Base-by-base conservation (phyloP, 2,113 vertebrate species). In the Ornithorhynchus anatinus region DNA sequence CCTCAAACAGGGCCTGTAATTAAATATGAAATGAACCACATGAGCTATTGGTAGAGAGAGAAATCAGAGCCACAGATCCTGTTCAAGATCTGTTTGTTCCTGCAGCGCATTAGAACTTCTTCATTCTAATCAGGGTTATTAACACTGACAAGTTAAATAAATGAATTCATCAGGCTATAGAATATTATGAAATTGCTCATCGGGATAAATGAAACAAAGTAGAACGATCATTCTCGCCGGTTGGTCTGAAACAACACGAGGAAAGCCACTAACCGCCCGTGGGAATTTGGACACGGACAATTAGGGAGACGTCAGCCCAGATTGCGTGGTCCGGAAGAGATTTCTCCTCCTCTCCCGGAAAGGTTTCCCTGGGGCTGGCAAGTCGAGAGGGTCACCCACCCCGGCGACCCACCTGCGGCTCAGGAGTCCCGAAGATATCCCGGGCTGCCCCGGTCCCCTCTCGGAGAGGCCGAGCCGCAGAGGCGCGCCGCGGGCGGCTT, bases 91-190 rank as follows among this genome's bases (percentile, higher is more conserved):
- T 77, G 52, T 74, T 85, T 48, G 7, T 72, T 80, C 57, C 70
- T 81, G 44, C 0, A 0, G 38, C 51, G 53, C 56, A 82, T 89
- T 91, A 50, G 78, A 87, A 89, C 84, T 89, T 89, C 69, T 86
- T 89, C 57, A 69, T 88, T 42, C 8, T 89, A 87, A 87, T 92
- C 86, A 87, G 77, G 76, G 50, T 89, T 92, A 94, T 94, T 93
- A 93, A 87, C 86, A 86, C 57, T 91, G 92, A 91, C 88, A 92
- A 85, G 82, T 88, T 90, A 91, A 93, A 92, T 92, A 92, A 91
- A 92, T 92, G 70, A 93, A 92, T 89, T 91, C 86, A 92, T 91
- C 91, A 92, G 92, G 68, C 79, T 91, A 89, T 85, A 86, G 87
- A 84, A 88, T 91, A 86, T 89, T 90, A 92, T 89, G 80, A 88